Conservation (phyloP, 2,113 vertebrate genomes). For the Caloenas nicobarica region DNA sequence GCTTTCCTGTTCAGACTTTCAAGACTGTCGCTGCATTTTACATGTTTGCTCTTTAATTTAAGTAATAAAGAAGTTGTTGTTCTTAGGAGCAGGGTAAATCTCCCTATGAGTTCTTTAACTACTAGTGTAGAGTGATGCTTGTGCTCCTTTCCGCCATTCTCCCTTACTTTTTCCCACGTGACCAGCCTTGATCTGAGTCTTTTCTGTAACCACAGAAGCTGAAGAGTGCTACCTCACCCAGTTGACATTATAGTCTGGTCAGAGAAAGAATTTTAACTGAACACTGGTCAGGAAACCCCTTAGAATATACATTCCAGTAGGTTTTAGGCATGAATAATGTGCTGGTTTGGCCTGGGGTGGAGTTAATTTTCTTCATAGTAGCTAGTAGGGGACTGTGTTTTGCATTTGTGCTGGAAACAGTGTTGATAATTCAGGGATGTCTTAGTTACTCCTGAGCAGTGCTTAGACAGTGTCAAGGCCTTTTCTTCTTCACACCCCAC, state of each 20-base stretch:
- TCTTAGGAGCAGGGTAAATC: neutral
- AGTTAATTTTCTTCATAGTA: no score
- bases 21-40: neutral
- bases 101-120: neutral
- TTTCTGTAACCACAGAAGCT: neutral
- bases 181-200: neutral
- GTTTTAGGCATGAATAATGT: neutral
- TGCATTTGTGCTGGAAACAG: no score
- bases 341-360: no score
- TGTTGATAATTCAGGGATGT: no score
- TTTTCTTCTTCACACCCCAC: no score
- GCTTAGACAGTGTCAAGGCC: no score
- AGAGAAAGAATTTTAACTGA: neutral
- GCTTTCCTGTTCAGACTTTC: neutral
- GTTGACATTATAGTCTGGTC: neutral
- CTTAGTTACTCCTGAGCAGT: no score
- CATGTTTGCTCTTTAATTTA: neutral
- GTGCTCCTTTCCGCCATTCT: neutral
- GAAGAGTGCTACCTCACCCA: neutral
- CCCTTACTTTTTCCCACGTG: neutral
- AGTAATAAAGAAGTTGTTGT: neutral
- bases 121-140: neutral
- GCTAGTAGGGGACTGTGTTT: no score
- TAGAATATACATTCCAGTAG: neutral
- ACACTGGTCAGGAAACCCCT: neutral